Evolutionary conservation across 1,140 invertebrate species (phyloP).

Genomic region (Bursaphelenchus mucronatus): DNA sequence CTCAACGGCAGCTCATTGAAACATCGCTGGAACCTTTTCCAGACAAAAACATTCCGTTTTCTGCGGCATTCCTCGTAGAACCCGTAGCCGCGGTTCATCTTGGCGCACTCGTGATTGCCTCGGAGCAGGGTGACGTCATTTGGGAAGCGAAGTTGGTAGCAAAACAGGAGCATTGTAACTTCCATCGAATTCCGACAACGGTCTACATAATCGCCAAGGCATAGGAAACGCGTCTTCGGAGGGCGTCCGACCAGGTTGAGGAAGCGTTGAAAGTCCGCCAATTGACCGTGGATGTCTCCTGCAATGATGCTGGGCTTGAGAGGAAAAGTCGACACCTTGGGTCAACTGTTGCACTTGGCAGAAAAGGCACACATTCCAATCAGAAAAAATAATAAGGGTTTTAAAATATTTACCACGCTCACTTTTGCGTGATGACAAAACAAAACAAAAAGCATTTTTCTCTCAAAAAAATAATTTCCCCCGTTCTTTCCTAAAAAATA

Average conservation of each 20-base stretch:
- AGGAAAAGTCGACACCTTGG: slow-evolving; percentile 3
- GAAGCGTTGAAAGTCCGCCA: slow-evolving; percentile 64
- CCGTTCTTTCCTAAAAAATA: too few relatives aligned
- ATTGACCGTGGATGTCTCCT: slow-evolving; percentile 66
- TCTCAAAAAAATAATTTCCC: too few relatives aligned
- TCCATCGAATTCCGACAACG: slow-evolving; percentile 67
- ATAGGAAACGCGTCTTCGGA: slow-evolving; percentile 97
- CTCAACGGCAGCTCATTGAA: slow-evolving; percentile 95
- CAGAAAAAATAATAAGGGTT: too few relatives aligned
- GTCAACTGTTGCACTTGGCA: too few relatives aligned
- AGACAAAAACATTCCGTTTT: slow-evolving; percentile 85
- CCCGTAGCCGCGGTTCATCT: slow-evolving; percentile 79
- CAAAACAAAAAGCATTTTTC: too few relatives aligned
- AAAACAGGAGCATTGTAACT: slow-evolving; percentile 67
- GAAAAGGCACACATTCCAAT: too few relatives aligned
- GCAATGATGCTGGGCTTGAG: slow-evolving; percentile 4
- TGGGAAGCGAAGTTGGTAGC: slow-evolving; percentile 95
- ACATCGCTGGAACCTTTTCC: slow-evolving; percentile 97
- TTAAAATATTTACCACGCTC: too few relatives aligned
- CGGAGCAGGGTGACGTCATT: slow-evolving; percentile 82
- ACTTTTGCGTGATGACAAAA: too few relatives aligned
- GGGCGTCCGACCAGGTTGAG: slow-evolving; percentile 65
- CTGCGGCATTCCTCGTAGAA: slow-evolving; percentile 94
- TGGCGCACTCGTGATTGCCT: slow-evolving; percentile 76
- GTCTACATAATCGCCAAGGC: slow-evolving; percentile 86